Conservation (phyloP, 2,888 invertebrate genomes). For the Pyrochroa serraticornis region DNA sequence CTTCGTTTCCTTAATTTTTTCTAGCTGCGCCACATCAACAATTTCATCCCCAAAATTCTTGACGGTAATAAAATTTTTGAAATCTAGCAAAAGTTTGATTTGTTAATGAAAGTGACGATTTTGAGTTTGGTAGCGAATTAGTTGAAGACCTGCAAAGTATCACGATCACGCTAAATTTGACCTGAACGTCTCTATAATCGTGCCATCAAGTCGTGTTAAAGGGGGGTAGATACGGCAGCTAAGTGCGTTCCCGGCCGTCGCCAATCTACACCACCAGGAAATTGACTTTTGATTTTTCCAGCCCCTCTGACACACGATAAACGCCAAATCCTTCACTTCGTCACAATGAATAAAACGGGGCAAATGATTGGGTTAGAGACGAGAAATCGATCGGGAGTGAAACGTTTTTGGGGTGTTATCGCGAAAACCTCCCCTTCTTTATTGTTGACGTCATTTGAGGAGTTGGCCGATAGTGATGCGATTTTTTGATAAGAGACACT, state of each 20-base stretch:
- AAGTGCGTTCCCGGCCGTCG: constrained; percentile 28
- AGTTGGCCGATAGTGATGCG: neutral
- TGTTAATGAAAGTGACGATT: too few species aligned
- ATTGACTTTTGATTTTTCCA: constrained; percentile 50
- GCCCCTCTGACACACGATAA: constrained; percentile 3
- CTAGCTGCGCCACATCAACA: too few species aligned
- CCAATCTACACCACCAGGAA: constrained; percentile 40
- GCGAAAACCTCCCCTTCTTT: neutral
- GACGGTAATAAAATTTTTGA: too few species aligned
- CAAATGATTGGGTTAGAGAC: constrained; percentile 2
- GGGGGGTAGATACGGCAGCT: constrained; percentile 43
- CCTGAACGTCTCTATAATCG: constrained; percentile 53
- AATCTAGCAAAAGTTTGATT: too few species aligned
- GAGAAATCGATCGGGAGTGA: constrained; percentile 19
- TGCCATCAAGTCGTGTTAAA: constrained; percentile 44
- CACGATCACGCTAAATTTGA: constrained; percentile 51
- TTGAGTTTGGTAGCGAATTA: too few species aligned
- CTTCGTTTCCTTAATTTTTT: too few species aligned
- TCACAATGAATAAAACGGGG: too few species aligned
- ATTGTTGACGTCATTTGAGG: too few species aligned
- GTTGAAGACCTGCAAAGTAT: constrained; percentile 31
- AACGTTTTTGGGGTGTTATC: neutral
- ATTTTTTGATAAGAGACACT: constrained; percentile 18
- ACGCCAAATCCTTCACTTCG: neutral
- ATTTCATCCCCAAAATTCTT: too few species aligned